Base-by-base conservation (phyloP, 2,797 vertebrate genomes). In the Gallinago solitaria region DNA sequence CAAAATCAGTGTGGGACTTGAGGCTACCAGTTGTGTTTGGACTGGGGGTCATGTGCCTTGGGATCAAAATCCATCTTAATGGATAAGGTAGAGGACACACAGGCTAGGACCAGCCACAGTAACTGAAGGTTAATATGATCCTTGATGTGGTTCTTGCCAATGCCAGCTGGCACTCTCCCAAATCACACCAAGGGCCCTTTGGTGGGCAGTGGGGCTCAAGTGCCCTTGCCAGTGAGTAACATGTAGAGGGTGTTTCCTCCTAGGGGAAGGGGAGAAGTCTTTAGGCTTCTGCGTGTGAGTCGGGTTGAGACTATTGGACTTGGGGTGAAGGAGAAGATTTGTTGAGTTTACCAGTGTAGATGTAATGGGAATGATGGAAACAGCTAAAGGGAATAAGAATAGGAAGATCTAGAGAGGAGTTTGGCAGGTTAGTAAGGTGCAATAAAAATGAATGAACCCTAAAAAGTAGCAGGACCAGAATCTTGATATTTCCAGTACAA, bases 131-230 rank as follows among this genome's bases (percentile, higher is more conserved):
- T 48, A 19, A 27, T 0, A 2, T 2, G 16, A 9, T 69, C 50
- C 5, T 67, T 45, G 48, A 7, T 32, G 41, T 1, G 0, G 17
- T 56, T 76, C 54, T 76, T 45, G 32, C 23, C 1, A 1, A 18
- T 24, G 48, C 12, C 16, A 61, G 14, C 12, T 6, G 1, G 3
- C 0, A 2, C 4, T 53, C 20, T 70, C 45, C 24, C 9, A n/a
- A 3, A 3, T 39, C 48, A 14, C 50, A 18, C 8, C 21, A 32
- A 8, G 3, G 5, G 1, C 33, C 1, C 0, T 79, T 41, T 48
- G 10, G 6, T 57, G 25, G 4, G 2, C 8, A 0, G 1, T 67
- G 24, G 9, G 16, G 4, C 23, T 41, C 30, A 19, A 11, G 17
- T 37, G 41, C 60, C 0, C 1, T 61, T 73, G 14, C 35, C 8